phyloP scores from a whole-genome alignment of 2,113 vertebrate genomes.

The Rhabdomys dilectus region DNA sequence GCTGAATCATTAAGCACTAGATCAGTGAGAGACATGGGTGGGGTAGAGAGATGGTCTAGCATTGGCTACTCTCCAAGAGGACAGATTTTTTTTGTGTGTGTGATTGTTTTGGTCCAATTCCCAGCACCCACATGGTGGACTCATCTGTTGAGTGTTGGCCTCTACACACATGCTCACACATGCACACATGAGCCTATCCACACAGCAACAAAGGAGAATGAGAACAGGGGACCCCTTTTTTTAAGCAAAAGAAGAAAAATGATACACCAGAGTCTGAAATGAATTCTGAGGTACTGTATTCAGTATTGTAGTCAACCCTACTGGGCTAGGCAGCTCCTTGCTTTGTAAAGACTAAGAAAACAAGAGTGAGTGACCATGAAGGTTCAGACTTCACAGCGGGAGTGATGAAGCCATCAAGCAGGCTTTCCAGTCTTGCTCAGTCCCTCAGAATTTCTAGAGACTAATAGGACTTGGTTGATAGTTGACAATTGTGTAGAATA shows the following conservation, averaged over 20 bases:
- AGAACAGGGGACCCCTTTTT: background rate
- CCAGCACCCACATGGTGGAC: background rate
- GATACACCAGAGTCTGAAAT: background rate
- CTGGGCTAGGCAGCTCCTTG: background rate
- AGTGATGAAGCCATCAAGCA: background rate
- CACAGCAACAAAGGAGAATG: background rate
- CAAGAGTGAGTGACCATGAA: background rate
- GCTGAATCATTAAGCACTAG: background rate
- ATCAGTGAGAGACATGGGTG: background rate
- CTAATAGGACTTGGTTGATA: background rate
- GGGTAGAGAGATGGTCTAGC: background rate
- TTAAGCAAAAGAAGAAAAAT: background rate
- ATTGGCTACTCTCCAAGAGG: background rate
- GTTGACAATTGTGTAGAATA: background rate
- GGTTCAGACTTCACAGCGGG: background rate
- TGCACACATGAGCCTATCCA: background rate
- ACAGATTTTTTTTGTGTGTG: too few species aligned
- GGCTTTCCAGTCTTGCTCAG: background rate
- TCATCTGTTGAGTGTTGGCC: background rate
- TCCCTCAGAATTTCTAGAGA: background rate
- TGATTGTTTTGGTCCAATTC: background rate
- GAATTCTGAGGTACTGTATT: background rate
- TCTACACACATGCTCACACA: background rate
- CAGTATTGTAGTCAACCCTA: background rate
- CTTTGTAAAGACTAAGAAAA: constrained; percentile 1